Base-by-base conservation (phyloP, 2,888 invertebrate species). In the Minunthozetes semirufus region DNA sequence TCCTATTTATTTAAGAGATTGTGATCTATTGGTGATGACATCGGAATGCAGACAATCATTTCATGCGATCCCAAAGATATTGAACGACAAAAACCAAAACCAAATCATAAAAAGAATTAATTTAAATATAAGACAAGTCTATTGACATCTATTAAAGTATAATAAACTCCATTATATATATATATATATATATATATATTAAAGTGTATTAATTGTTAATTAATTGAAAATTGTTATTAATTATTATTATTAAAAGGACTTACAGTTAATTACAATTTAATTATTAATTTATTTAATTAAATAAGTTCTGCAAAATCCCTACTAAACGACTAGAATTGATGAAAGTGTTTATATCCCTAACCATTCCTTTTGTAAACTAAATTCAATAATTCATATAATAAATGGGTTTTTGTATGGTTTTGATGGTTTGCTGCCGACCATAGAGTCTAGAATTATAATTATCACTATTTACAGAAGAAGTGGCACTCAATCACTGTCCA, bases 21-120 rank as follows among this genome's bases (percentile, higher is more conserved):
- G 98, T 0, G 98, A 99, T 83, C 86, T 97, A 73, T 84, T 94
- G 46, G 84, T 98, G 0, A 97, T 99, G 98, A 89, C 91, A 2
- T 89, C 89, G 77, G 86, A 88, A 79, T 89, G 93, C 0, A 86
- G 98, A 74, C 85, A 93, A 1, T 90, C 90, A 79, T 97, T 94
- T 83, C 99, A 99, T 83, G 97, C 93, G 3, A 90, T 99, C 0
- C 98, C 98, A 1, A 89, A 89, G 83, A 90, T 99, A 66, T 89
- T 76, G 17, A 71, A 72, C 88, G 88, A 80, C 81, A 81, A 81
- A 72, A 38, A 84, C 25, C 82, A 84, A 71, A 94, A 91, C 83
- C 83, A 92, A 61, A 82, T 84, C 72, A 85, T 86, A 79, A 90
- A 91, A 46, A 88, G 98, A 81, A 92, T 98, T 74, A 98, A 98